Base-by-base conservation (phyloP, 2,113 vertebrate species). In the Zapornia atra region DNA sequence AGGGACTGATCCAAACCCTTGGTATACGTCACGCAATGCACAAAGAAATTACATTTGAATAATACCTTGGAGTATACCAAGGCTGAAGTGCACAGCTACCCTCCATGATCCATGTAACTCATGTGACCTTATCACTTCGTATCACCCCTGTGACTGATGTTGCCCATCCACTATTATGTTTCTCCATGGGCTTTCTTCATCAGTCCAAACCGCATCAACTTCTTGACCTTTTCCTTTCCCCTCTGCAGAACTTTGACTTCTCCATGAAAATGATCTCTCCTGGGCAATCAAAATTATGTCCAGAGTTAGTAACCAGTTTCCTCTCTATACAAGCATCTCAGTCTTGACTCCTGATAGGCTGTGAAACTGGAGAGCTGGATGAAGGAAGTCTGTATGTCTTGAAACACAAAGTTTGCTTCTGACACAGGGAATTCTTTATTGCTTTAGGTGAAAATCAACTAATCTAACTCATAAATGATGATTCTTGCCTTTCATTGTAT, bases 1-100 rank as follows among this genome's bases (percentile, higher is more conserved):
- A 82, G 61, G 2, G 10, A 80, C 3, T 0, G 1, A 12, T 69
- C 48, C 46, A 66, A 92, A 94, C 73, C 54, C 48, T 75, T 75
- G 31, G 17, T n/a, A 85, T 90, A 91, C 63, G n/a, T 65, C 63
- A 88, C 24, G 65, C 44, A 59, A 24, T 25, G 59, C 38, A 33
- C 11, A 42, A 10, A 70, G 18, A 71, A 92, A 75, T 60, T 66
- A 53, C 64, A 84, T 94, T 90, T 86, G 70, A 92, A 79, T 91
- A 92, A 87, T 82, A 86, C 38, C 66, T 93, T 80, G 75, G 33
- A 83, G 71, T 90, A 20, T 46, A 92, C 77, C 91, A 82, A 88
- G 64, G 86, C 86, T 82, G 73, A 84, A 95, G 81, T 21, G 34
- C 65, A 96, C 25, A 87, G 31, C 42, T 66, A 87, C 53, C 50